A percentile compares a stretch with the other conserved stretches of the same genome.
Conservation (phyloP, 2,888 invertebrate genomes). For the Rhagium mordax region DNA sequence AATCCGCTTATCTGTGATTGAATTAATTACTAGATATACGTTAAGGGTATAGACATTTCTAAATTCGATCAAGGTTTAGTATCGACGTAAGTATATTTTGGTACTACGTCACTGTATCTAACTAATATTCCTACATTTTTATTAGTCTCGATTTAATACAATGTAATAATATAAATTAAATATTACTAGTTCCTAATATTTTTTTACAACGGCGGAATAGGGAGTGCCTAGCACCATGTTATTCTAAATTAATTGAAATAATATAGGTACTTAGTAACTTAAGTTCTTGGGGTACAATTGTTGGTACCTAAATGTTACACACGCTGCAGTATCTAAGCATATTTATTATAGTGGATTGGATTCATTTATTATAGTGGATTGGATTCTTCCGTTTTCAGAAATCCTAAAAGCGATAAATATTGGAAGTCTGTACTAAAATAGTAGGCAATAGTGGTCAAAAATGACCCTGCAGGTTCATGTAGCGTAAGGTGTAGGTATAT, state of each 20-base stretch:
- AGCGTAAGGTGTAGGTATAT: no score
- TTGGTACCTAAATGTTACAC: no score
- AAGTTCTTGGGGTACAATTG: no score
- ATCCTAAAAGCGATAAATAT: no score
- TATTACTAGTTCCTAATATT: neutral
- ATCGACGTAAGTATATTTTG: slow-evolving; percentile 23
- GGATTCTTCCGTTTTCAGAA: no score
- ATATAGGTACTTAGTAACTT: no score
- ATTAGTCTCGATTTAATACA: neutral
- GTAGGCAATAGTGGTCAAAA: no score
- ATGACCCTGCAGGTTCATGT: no score
- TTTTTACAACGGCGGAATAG: neutral
- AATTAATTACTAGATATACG: slow-evolving; percentile 22
- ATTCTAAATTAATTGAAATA: neutral
- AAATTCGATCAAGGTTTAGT: slow-evolving; percentile 24
- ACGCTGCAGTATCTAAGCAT: no score
- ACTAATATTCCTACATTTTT: slow-evolving; percentile 10
- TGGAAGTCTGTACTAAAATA: no score
- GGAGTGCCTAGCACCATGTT: neutral
- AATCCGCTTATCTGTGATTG: slow-evolving; percentile 10
- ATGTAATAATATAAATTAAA: neutral
- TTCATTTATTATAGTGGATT: no score
- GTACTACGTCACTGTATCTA: slow-evolving; percentile 4
- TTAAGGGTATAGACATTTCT: neutral
- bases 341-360: no score